Conservation (phyloP, 2,113 vertebrate species). For the Romanogobio albipinnatus region DNA sequence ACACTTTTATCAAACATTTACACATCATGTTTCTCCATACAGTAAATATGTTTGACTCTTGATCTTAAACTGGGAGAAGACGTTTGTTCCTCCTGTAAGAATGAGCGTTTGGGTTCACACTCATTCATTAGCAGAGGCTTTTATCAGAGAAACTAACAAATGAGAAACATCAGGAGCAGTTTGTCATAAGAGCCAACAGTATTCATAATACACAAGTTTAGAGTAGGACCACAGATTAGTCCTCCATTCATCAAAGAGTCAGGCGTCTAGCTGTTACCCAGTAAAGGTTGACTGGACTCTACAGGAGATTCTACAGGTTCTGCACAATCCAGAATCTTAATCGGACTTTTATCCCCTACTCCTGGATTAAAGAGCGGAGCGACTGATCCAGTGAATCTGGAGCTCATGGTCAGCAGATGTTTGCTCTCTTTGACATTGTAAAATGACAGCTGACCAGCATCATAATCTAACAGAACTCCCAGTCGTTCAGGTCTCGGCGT, state of each 20-base stretch:
- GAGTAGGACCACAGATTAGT: no score
- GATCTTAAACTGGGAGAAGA: not conserved
- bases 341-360: fast-evolving
- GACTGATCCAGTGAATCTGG: conserved; percentile 39
- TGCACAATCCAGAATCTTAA: conserved; percentile 28
- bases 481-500: conserved; percentile 12
- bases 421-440: conserved; percentile 45
- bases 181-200: no score
- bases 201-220: no score
- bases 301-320: not conserved
- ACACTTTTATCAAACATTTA: not conserved
- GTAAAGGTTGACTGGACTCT: not conserved
- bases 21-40: not conserved
- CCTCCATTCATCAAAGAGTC: not conserved
- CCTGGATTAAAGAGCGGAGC: conserved; percentile 73
- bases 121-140: no score
- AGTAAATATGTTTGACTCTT: not conserved
- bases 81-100: no score
- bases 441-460: conserved; percentile 59
- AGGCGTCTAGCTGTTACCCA: not conserved
- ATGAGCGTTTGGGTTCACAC: no score
- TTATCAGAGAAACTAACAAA: no score
- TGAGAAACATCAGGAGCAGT: no score
- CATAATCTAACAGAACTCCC: conserved; percentile 66
- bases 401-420: conserved; percentile 52